A percentile compares a stretch with the other conserved stretches of the same genome.
Evolutionary conservation across 2,797 vertebrate species (phyloP).

Genomic region (Botia almorhae): DNA sequence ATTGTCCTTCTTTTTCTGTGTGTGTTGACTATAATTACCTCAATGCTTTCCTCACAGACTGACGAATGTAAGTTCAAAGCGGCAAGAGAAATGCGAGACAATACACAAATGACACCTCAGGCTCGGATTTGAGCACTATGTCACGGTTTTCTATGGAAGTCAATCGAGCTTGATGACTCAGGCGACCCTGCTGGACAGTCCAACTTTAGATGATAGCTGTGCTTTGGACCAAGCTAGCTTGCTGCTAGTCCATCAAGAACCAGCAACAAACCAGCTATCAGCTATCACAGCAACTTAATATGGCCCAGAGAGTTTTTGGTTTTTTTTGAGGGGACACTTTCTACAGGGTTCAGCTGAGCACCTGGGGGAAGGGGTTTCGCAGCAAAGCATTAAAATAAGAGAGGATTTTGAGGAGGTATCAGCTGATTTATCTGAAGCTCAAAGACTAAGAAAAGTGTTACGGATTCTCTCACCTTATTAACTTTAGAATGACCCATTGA

Average conservation of each 20-base stretch:
- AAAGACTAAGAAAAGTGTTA: background rate
- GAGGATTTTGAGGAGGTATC: background rate
- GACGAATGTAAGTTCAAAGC: constrained; percentile 21
- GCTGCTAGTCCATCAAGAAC: background rate
- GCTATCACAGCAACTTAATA: too few relatives aligned
- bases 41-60: background rate
- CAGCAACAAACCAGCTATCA: background rate
- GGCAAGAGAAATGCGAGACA: background rate
- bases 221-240: background rate
- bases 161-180: background rate
- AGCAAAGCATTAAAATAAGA: too few relatives aligned
- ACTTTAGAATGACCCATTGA: background rate
- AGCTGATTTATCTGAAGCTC: background rate
- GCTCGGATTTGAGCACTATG: background rate
- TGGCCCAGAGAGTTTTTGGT: too few relatives aligned
- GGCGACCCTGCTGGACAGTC: background rate
- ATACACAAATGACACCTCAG: background rate
- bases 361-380: too few relatives aligned
- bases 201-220: background rate
- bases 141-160: background rate
- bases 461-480: background rate
- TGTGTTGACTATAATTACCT: constrained; percentile 6
- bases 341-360: too few relatives aligned
- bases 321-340: too few relatives aligned
- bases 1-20: background rate